phyloP scores from a whole-genome alignment of 2,113 vertebrate genomes.

The Oreochromis aureus region DNA sequence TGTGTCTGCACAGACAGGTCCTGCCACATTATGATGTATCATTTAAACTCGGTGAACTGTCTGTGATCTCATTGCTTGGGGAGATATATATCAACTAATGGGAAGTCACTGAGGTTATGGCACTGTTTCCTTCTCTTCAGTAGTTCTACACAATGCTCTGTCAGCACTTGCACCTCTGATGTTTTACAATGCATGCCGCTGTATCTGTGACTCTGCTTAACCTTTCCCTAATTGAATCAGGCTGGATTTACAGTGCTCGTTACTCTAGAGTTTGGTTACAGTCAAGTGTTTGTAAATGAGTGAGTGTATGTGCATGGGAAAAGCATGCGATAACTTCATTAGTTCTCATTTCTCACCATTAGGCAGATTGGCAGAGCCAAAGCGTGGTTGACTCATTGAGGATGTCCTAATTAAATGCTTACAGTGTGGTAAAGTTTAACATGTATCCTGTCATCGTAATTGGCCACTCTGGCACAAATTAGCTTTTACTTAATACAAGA shows the following conservation, averaged over 20 bases:
- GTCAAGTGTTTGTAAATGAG: background rate
- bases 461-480: conserved; percentile 14
- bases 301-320: background rate
- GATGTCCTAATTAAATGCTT: conserved; percentile 48
- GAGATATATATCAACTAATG: conserved; percentile 34
- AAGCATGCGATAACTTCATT: conserved; percentile 33
- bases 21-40: conserved; percentile 39
- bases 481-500: background rate
- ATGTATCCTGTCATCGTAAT: conserved; percentile 15
- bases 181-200: background rate
- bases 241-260: conserved; percentile 13
- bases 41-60: conserved; percentile 58
- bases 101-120: conserved; percentile 20
- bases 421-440: conserved; percentile 28
- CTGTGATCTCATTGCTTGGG: conserved; percentile 37
- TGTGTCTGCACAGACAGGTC: conserved; percentile 1
- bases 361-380: conserved; percentile 37
- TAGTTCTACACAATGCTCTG: background rate
- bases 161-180: conserved; percentile 21
- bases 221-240: conserved; percentile 35
- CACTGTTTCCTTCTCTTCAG: background rate
- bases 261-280: background rate
- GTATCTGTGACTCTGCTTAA: conserved; percentile 19
- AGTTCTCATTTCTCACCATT: conserved; percentile 38
- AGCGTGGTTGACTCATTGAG: conserved; percentile 11